phyloP scores from a whole-genome alignment of 2,888 invertebrate genomes.

The Dryobota labecula region DNA sequence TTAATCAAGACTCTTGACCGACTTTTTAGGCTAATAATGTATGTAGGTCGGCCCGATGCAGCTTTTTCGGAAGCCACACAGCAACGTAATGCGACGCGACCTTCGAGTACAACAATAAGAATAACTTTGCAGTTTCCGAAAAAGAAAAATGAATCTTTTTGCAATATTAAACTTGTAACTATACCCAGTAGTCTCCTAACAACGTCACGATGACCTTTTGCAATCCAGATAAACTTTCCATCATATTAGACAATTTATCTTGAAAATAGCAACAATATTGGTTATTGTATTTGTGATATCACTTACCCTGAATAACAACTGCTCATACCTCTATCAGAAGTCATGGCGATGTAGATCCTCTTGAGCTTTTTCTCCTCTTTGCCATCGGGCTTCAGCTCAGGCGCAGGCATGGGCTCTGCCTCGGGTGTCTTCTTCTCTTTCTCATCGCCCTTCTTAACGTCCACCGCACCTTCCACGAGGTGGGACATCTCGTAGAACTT shows the following conservation, averaged over 20 bases:
- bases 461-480: conserved; percentile 74
- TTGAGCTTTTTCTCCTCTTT: conserved; percentile 74
- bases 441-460: conserved; percentile 60
- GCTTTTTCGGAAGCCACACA: conserved; percentile 2
- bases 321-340: conserved; percentile 92
- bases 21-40: conserved; percentile 24
- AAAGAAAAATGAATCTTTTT: background rate
- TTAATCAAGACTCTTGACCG: conserved; percentile 27
- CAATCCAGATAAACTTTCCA: conserved; percentile 12
- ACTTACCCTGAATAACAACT: conserved; percentile 51
- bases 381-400: conserved; percentile 76
- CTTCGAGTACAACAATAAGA: background rate
- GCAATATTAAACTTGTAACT: background rate
- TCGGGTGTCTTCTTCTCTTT: background rate
- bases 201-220: background rate
- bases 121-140: background rate
- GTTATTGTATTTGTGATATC: background rate
- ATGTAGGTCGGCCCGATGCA: conserved; percentile 13
- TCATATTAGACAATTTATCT: background rate
- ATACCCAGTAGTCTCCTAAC: background rate
- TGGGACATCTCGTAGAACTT: conserved; percentile 91
- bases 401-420: conserved; percentile 88
- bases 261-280: background rate
- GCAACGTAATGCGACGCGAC: conserved; percentile 4
- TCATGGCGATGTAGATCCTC: conserved; percentile 92